Evolutionary conservation across 1,140 invertebrate genomes (phyloP).

Genomic region (Caenorhabditis brenneri): DNA sequence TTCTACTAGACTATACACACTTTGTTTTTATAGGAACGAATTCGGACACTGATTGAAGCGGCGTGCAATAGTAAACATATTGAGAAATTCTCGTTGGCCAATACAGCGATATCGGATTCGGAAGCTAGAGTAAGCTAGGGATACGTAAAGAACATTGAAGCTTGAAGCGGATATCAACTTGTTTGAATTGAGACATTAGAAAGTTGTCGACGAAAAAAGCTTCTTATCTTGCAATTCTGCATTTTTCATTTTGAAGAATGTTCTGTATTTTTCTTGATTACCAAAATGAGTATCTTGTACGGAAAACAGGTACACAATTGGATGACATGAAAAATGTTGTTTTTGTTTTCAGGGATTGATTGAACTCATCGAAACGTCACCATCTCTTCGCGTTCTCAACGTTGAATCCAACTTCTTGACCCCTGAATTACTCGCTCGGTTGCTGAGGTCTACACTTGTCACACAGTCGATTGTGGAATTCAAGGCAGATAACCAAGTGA

Average conservation of each 20-base stretch:
- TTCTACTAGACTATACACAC: slow-evolving; percentile 82
- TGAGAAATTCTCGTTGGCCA: slow-evolving; percentile 86
- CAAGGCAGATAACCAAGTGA: slow-evolving; percentile 70
- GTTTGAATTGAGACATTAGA: no score
- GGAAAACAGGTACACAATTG: no score
- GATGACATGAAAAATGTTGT: no score
- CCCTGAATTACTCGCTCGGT: slow-evolving; percentile 68
- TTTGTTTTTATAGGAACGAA: slow-evolving; percentile 41
- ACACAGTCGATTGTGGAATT: slow-evolving; percentile 69
- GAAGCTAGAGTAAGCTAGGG: slow-evolving; percentile 77
- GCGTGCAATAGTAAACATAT: slow-evolving; percentile 53
- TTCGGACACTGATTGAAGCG: slow-evolving; percentile 47
- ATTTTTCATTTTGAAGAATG: no score
- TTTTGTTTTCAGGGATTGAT: slow-evolving; percentile 65
- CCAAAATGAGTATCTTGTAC: no score
- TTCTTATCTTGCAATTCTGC: no score
- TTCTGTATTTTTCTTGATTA: no score
- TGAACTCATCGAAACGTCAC: slow-evolving; percentile 63
- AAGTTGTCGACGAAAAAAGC: no score
- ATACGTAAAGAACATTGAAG: neutral
- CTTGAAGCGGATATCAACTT: no score
- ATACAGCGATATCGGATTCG: slow-evolving; percentile 88
- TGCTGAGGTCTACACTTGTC: slow-evolving; percentile 66
- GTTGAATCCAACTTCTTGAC: slow-evolving; percentile 70
- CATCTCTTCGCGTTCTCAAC: slow-evolving; percentile 65